Percentiles rank a stretch among this genome's conserved stretches.
These are phyloP conservation scores for Sarcophaga carnaria DNA, from an alignment of 2,888 invertebrate species.

Conservation along the genomic window DNA sequence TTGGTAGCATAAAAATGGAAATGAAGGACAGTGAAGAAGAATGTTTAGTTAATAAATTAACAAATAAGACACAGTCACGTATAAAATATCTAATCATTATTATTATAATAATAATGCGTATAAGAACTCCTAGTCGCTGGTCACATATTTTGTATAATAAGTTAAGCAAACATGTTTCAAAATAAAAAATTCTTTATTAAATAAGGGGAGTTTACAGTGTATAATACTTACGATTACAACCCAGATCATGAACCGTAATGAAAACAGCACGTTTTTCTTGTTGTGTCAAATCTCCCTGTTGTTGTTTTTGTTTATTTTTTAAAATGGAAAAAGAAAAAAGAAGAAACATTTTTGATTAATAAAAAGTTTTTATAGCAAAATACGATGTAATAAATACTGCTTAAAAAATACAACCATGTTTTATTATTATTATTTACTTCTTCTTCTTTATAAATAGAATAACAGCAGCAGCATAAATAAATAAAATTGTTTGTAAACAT, in stretches of 20 bases:
- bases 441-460: neutral
- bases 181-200: neutral
- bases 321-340: slow-evolving; percentile 6
- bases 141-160: neutral
- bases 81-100: neutral
- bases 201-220: neutral
- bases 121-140: slow-evolving; percentile 4
- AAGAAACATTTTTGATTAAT: neutral
- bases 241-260: slow-evolving; percentile 94
- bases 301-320: slow-evolving; percentile 41
- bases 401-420: neutral
- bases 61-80: slow-evolving; percentile 26
- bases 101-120: neutral
- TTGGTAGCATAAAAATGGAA: neutral
- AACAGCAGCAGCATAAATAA: neutral
- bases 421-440: neutral
- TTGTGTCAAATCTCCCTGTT: slow-evolving; percentile 90
- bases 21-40: neutral
- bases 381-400: slow-evolving; percentile 12
- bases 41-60: slow-evolving; percentile 8
- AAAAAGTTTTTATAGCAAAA: neutral
- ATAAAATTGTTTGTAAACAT: slow-evolving; percentile 70
- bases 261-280: slow-evolving; percentile 92
- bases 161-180: neutral
- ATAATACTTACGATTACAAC: slow-evolving; percentile 87